phyloP scores from a whole-genome alignment of 2,888 invertebrate genomes.

The Celastrina argiolus region DNA sequence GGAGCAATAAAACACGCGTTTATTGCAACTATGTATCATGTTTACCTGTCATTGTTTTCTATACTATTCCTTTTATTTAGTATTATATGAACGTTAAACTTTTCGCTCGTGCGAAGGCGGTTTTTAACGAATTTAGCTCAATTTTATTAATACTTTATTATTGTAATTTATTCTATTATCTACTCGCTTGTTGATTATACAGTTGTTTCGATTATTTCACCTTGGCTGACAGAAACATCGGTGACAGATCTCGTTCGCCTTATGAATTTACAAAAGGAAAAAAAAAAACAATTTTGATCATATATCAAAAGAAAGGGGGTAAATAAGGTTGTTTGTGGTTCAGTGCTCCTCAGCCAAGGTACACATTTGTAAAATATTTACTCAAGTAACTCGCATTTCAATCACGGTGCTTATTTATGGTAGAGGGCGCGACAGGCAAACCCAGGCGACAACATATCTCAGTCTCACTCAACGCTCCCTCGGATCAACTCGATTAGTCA shows the following conservation, averaged over 20 bases:
- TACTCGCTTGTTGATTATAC: slow-evolving; percentile 61
- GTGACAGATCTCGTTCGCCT: slow-evolving; percentile 33
- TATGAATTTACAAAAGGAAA: slow-evolving; percentile 10
- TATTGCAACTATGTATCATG: slow-evolving; percentile 23
- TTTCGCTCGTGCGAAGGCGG: slow-evolving; percentile 35
- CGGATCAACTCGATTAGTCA: slow-evolving; percentile 33
- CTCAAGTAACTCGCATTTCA: slow-evolving; percentile 60
- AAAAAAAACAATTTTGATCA: neutral
- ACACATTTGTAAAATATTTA: slow-evolving; percentile 35
- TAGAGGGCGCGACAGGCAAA: slow-evolving; percentile 33
- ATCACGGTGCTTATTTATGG: slow-evolving; percentile 57
- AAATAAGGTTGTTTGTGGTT: neutral
- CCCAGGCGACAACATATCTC: slow-evolving; percentile 19
- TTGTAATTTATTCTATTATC: slow-evolving; percentile 50
- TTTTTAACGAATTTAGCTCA: slow-evolving; percentile 67
- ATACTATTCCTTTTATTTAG: slow-evolving; percentile 26
- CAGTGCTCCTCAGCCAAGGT: slow-evolving; percentile 13
- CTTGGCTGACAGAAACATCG: slow-evolving; percentile 23
- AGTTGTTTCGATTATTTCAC: slow-evolving; percentile 29
- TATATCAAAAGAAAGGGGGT: neutral
- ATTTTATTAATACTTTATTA: slow-evolving; percentile 69
- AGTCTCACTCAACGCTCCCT: slow-evolving; percentile 18
- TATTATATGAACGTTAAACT: slow-evolving; percentile 23
- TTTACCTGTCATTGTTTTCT: slow-evolving; percentile 23
- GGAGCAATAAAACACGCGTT: slow-evolving; percentile 45